Evolutionary conservation across 2,888 invertebrate genomes (phyloP).

Genomic region (Acleris emargana): DNA sequence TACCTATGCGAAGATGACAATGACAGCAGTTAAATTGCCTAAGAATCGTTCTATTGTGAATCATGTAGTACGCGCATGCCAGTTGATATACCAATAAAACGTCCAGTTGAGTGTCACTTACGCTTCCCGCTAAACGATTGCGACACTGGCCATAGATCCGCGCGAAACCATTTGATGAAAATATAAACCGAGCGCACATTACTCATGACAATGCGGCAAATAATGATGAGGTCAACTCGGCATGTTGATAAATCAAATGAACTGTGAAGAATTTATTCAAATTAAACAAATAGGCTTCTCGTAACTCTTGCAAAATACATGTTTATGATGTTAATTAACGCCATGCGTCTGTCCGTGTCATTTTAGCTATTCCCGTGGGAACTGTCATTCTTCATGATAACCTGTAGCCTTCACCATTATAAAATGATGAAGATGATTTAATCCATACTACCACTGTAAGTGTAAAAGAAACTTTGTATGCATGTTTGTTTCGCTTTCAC

Average conservation of each 20-base stretch:
- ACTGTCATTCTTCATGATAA: too few relatives aligned
- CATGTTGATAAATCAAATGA: constrained; percentile 11
- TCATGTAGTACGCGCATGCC: constrained; percentile 25
- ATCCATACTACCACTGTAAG: too few relatives aligned
- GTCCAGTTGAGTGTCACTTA: constrained; percentile 26
- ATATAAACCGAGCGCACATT: constrained; percentile 13
- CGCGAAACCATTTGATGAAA: constrained; percentile 27
- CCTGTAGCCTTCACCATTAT: too few relatives aligned
- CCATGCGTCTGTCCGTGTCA: too few relatives aligned
- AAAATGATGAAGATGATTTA: too few relatives aligned
- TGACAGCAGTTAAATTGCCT: too few relatives aligned
- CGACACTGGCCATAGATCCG: constrained; percentile 26
- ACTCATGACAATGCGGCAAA: constrained; percentile 20
- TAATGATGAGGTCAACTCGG: constrained; percentile 18
- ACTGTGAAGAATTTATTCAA: neutral
- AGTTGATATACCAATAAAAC: constrained; percentile 20
- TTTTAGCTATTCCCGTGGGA: too few relatives aligned
- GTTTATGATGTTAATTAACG: too few relatives aligned
- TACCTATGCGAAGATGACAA: too few relatives aligned
- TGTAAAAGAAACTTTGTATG: too few relatives aligned
- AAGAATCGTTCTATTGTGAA: neutral
- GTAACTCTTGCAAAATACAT: too few relatives aligned
- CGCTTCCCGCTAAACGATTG: constrained; percentile 29
- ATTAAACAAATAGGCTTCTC: neutral
- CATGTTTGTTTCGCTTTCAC: too few relatives aligned